Conservation (phyloP, 2,888 invertebrate genomes). For the Eulithis testata region DNA sequence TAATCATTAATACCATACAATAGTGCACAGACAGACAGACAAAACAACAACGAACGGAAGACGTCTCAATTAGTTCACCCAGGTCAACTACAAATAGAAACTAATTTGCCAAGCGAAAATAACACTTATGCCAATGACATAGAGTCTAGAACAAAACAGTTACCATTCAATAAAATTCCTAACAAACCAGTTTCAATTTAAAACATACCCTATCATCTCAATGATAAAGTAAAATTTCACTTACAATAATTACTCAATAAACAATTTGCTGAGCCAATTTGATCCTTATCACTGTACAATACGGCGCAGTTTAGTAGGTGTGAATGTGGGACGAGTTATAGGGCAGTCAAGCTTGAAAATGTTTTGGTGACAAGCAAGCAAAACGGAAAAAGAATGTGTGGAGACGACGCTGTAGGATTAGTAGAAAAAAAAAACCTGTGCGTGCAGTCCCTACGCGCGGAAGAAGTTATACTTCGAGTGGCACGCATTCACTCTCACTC, state of each 20-base stretch:
- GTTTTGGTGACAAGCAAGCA: slow-evolving; percentile 82
- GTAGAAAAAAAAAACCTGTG: not conserved
- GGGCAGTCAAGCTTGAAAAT: slow-evolving; percentile 73
- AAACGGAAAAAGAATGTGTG: slow-evolving; percentile 52
- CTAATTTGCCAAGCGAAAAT: slow-evolving; percentile 42
- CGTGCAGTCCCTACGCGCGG: no score
- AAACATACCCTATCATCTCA: slow-evolving; percentile 12
- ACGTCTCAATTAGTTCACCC: slow-evolving; percentile 80
- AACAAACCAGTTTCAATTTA: slow-evolving; percentile 24
- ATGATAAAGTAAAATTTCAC: slow-evolving; percentile 42
- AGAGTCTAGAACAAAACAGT: slow-evolving; percentile 16
- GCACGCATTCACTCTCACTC: no score
- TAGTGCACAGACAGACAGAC: slow-evolving; percentile 59
- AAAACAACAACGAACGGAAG: slow-evolving; percentile 66
- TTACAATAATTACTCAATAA: slow-evolving; percentile 45
- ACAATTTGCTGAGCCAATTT: slow-evolving; percentile 41
- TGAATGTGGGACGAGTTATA: slow-evolving; percentile 44
- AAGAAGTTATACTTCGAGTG: no score
- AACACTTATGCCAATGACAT: slow-evolving; percentile 27
- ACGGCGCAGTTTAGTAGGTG: slow-evolving; percentile 35
- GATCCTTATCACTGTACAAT: slow-evolving; percentile 33
- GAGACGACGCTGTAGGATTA: slow-evolving; percentile 46
- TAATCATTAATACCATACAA: slow-evolving; percentile 31
- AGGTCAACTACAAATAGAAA: slow-evolving; percentile 63
- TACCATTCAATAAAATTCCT: slow-evolving; percentile 24